These are phyloP conservation scores for Aphidius ervi DNA, from an alignment of 1,140 invertebrate species.

Conservation along the genomic window DNA sequence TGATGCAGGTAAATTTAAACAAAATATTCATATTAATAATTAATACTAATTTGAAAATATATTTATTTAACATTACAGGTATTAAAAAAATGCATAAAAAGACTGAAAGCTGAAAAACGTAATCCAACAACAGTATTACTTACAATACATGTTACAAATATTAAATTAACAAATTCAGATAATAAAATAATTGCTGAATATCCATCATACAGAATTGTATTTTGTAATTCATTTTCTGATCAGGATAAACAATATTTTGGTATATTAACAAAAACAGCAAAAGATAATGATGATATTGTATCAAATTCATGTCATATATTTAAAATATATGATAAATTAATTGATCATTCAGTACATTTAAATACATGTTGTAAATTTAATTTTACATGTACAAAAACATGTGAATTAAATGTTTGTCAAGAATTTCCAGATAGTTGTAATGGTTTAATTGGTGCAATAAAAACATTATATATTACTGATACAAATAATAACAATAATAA, in stretches of 20 bases:
- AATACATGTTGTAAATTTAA: constrained; percentile 46
- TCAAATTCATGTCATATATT: constrained; percentile 95
- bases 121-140: constrained; percentile 83
- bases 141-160: constrained; percentile 73
- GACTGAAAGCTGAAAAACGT: constrained; percentile 83
- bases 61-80: constrained; percentile 46
- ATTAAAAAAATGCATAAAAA: constrained; percentile 77
- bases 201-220: constrained; percentile 79
- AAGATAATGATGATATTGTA: constrained; percentile 54
- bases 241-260: constrained; percentile 90
- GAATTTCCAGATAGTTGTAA: constrained; percentile 89
- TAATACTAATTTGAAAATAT: constrained; percentile 7
- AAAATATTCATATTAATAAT: not conserved
- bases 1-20: constrained; percentile 56
- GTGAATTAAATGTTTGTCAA: constrained; percentile 61
- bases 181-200: constrained; percentile 74
- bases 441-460: constrained; percentile 71
- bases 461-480: constrained; percentile 53
- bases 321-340: constrained; percentile 81
- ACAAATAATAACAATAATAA: constrained; percentile 31
- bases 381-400: constrained; percentile 49
- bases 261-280: constrained; percentile 75
- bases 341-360: constrained; percentile 74
- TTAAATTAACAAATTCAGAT: constrained; percentile 70
- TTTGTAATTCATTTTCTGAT: constrained; percentile 84